A percentile compares a stretch with the other conserved stretches of the same genome.
Conservation (phyloP, 2,797 vertebrate genomes). For the Sebastes variabilis region DNA sequence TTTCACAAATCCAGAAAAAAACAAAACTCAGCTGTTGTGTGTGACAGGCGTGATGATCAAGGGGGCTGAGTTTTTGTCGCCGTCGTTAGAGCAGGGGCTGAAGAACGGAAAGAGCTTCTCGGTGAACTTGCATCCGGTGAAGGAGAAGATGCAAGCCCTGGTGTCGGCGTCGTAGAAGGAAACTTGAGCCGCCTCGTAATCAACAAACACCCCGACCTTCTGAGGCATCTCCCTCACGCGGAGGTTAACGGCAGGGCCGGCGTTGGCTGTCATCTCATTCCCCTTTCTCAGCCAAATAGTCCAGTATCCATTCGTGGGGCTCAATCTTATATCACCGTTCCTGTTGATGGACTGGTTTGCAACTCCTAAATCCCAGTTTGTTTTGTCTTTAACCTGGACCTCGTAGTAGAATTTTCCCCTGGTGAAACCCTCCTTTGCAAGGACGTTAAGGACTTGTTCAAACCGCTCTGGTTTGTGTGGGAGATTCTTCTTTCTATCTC, state of each 20-base stretch:
- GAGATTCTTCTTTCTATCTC: conserved; percentile 12
- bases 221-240: conserved; percentile 31
- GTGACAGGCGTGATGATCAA: conserved; percentile 65
- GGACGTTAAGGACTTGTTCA: conserved; percentile 45
- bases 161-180: conserved; percentile 62
- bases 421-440: conserved; percentile 64
- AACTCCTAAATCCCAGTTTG: conserved; percentile 68
- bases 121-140: conserved; percentile 50
- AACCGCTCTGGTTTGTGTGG: conserved; percentile 47
- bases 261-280: conserved; percentile 36
- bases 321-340: conserved; percentile 57
- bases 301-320: conserved; percentile 66
- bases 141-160: conserved; percentile 61
- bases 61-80: conserved; percentile 44
- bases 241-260: conserved; percentile 10
- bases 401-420: conserved; percentile 66
- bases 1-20: neutral
- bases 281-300: conserved; percentile 61
- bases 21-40: conserved; percentile 3
- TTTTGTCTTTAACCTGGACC: conserved; percentile 64
- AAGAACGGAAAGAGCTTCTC: conserved; percentile 70
- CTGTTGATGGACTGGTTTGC: conserved; percentile 62
- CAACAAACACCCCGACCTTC: conserved; percentile 67
- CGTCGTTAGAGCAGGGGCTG: conserved; percentile 37
- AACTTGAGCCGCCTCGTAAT: conserved; percentile 54